Conservation (phyloP, 2,888 invertebrate genomes). For the Sympetrum striolatum region DNA sequence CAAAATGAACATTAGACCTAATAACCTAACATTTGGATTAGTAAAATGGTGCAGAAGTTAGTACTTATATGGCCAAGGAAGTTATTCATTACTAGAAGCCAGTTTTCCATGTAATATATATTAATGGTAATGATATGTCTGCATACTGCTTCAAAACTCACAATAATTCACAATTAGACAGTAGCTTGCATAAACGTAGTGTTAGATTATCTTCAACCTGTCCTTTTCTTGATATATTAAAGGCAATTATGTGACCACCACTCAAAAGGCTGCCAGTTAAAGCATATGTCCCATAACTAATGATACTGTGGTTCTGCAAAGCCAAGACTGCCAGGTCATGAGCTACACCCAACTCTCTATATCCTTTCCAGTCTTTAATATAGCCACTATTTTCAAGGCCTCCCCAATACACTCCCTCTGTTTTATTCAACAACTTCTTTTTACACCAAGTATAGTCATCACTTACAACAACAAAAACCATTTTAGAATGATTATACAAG, state of each 20-base stretch:
- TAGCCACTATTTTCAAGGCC: neutral
- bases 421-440: neutral
- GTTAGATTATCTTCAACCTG: neutral
- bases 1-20: no score
- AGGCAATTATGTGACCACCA: neutral
- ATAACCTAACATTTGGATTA: no score
- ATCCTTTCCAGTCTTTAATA: neutral
- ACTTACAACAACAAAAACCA: neutral
- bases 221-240: neutral
- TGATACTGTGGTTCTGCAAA: neutral
- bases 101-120: no score
- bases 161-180: neutral
- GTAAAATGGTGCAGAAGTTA: no score
- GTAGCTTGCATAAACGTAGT: neutral
- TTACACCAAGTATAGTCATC: neutral
- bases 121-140: no score
- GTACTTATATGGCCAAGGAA: no score
- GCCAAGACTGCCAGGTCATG: neutral
- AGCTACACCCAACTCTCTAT: no score
- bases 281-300: neutral
- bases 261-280: neutral
- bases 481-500: neutral
- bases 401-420: neutral
- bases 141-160: no score
- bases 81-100: no score